Base-by-base conservation (phyloP, 2,888 invertebrate species). In the Ormyrus pomaceus region DNA sequence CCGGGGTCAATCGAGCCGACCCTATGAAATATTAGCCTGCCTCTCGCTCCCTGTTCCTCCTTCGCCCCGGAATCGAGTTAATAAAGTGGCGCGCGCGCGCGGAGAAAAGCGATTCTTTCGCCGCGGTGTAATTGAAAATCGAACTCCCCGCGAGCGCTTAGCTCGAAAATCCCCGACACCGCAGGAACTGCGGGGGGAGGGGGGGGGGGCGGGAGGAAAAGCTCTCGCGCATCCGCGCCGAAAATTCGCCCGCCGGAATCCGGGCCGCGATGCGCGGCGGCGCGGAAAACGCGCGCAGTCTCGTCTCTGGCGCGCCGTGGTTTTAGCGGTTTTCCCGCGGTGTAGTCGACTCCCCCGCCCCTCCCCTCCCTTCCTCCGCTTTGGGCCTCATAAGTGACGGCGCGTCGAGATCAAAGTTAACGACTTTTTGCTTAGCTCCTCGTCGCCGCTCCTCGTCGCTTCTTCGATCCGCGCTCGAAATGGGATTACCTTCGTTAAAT, bases 101-200 rank as follows among this genome's bases (percentile, higher is more conserved):
- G 34, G 34, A 10, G 46, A 1, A 64, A 6, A 9, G 55, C 53
- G 19, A 61, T 55, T 55, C 73, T 34, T 50, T 50, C n/a, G 11
- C 10, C 5, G 11, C 11, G n/a, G 6, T 10, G 11, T 73, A 73
- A 73, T 73, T 64, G 64, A 73, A 73, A 73, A 73, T 73, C 73
- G 73, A 73, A 73, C 55, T 48, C 5, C 53, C 9, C 13, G 9
- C 13, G 13, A 51, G 7, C n/a, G 10, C 4, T 9, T 2, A 11
- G 56, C 19, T 59, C 53, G 9, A 8, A 10, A 53, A n/a, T 19
- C 19, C n/a, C 19, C n/a, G 19, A 45, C 19, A 10, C 13, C 50
- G 8, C 34, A 34, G 34, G 34, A 34, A 34, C 34, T 2, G 34
- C 0, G 34, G 6, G 4, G 8, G n/a, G n/a, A 2, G 46, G 34